These are phyloP conservation scores for Chionis minor DNA, from an alignment of 2,113 vertebrate genomes.

Conservation along the genomic window DNA sequence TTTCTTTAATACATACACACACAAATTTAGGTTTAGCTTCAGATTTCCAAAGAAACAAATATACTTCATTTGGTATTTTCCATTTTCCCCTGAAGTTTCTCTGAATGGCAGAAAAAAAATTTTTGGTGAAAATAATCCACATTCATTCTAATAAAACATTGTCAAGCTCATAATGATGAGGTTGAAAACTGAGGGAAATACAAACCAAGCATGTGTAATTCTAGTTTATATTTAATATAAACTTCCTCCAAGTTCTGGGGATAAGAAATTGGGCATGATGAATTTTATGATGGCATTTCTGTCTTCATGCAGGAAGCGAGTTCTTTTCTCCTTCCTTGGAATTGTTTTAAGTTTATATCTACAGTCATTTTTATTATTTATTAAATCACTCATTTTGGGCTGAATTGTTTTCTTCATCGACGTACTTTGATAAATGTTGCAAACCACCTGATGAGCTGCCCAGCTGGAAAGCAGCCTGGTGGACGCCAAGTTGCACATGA, in stretches of 20 bases:
- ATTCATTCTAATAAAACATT: neutral
- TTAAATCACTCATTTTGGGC: neutral
- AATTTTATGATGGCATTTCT: neutral
- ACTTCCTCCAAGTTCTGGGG: neutral
- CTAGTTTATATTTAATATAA: neutral
- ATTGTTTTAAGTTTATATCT: neutral
- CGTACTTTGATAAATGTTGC: neutral
- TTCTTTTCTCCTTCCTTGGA: neutral
- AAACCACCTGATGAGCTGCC: neutral
- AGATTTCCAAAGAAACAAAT: neutral
- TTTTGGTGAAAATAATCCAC: neutral
- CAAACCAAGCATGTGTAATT: neutral
- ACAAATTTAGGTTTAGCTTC: neutral
- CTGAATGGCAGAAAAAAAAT: neutral
- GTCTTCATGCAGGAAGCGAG: neutral
- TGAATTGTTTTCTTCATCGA: neutral
- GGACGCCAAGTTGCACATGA: neutral
- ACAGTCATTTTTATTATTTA: neutral
- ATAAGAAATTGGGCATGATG: neutral
- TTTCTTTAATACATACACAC: neutral
- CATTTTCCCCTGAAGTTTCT: neutral
- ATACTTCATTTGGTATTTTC: neutral
- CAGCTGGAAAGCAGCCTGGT: neutral
- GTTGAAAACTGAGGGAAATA: neutral
- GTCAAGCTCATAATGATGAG: neutral